Evolutionary conservation across 1,140 invertebrate genomes (phyloP), one percentile per base, ranked within the genome.

Genomic region (Antheraea mylitta): DNA sequence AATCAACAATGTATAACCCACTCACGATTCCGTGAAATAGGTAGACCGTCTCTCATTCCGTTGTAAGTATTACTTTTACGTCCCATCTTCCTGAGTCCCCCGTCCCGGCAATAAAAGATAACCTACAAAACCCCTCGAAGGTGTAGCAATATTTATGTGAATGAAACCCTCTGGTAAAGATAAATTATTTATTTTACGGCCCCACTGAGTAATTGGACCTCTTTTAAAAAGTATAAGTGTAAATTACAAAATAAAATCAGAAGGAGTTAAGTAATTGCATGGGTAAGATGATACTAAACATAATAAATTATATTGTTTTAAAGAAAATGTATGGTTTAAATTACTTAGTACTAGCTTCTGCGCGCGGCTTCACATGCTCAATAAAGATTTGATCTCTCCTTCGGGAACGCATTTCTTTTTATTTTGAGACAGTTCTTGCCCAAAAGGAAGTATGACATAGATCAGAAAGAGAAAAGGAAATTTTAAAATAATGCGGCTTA

Each of bases 141-240:
- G 74, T 79, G 76, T 75, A 80, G 69, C 72, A 74, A 82, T 82
- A 81, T 80, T 79, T 83, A 83, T 81, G 69, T 79, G 75, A 58
- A 70, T 69, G 62, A 58, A 77, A 69, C 67, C 66, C 61, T 72
- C 67, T 58, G 64, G 63, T 63, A 66, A 69, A 74, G 67, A 84
- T 83, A 84, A 86, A 83, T 86, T 82, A 81, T 82, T 82, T 83
- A 84, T 81, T 85, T 84, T 80, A 82, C 80, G 81, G 81, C 68
- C 75, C 77, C 69, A 80, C 67, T 86, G 82, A 85, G 83, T 83
- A 82, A 82, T 80, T 78, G 78, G 69, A 79, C 77, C 72, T 78
- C 77, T 71, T 82, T 76, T 58, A 69, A 69, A 70, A 75, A 73
- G 68, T 75, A 78, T 64, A 75, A 64, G 75, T 81, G 77, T 86